phyloP scores from a whole-genome alignment of 2,113 vertebrate species.

The Barbus barbus region DNA sequence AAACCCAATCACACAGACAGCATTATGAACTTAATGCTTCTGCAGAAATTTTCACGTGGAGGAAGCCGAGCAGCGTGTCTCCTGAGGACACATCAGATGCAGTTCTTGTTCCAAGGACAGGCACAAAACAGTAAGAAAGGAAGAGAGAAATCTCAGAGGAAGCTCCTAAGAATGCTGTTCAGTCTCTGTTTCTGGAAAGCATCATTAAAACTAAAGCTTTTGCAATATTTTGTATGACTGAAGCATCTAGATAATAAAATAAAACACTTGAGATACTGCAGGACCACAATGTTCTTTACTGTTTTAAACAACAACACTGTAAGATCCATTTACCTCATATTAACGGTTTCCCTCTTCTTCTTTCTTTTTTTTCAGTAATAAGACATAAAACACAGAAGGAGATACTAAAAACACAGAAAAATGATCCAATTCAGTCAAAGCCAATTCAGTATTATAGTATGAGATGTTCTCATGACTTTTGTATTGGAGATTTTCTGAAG shows the following conservation, averaged over 20 bases:
- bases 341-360: neutral
- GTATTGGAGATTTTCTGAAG: neutral
- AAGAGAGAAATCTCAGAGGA: slow-evolving; percentile 25
- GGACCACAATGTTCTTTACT: slow-evolving; percentile 29
- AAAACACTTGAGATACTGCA: slow-evolving; percentile 19
- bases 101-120: slow-evolving; percentile 5
- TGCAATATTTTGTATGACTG: slow-evolving; percentile 31
- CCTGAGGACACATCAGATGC: slow-evolving; percentile 8
- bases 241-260: slow-evolving; percentile 10
- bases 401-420: neutral
- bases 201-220: slow-evolving; percentile 14
- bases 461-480: neutral
- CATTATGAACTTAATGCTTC: neutral
- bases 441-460: neutral
- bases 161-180: slow-evolving; percentile 34
- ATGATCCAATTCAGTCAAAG: neutral
- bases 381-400: neutral
- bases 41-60: slow-evolving; percentile 19
- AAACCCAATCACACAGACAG: no score
- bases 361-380: neutral
- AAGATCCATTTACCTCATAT: neutral
- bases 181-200: slow-evolving; percentile 25
- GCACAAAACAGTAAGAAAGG: neutral
- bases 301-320: neutral
- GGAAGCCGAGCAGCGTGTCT: no score